Evolutionary conservation across 2,113 vertebrate genomes (phyloP), one percentile per base, ranked within the genome.

Genomic region (Brachyhypopomus occidentalis): DNA sequence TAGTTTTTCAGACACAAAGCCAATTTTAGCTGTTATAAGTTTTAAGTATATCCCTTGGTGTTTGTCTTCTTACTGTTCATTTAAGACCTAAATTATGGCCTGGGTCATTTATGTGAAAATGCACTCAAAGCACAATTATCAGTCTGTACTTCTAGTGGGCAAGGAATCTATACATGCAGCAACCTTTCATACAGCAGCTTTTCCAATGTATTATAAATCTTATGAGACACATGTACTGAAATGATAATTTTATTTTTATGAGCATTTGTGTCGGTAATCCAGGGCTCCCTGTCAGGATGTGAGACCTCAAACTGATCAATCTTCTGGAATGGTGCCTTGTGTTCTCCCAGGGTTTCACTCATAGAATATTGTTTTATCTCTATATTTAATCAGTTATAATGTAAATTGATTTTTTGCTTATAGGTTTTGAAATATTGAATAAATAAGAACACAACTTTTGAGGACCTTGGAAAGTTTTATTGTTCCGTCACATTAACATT

Each of bases 251-350:
- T 72, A 56, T 73, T 73, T 85, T 80, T 83, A 19, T 74, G 66
- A 77, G 38, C 60, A 62, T 79, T 73, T 58, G 58, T 75, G 63
- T 36, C 5, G 5, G 72, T 85, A 77, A 79, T 74, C 64, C 81
- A 69, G 75, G 78, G 30, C 66, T 71, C 80, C 87, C 80, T 79
- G 62, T 84, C 80, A 81, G 81, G 58, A 87, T 84, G 73, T 80
- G 77, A 88, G 83, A 89, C 86, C 76, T 87, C 87, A 85, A 86
- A 87, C 76, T 78, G 84, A 89, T 92, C 77, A 75, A 72, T 73
- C 76, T 88, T 91, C 83, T 90, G 86, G 86, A 87, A 88, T 76
- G 87, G 91, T 92, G 91, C 92, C 90, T 92, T 91, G 88, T 78
- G 87, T 90, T 91, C 84, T 87, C 87, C 88, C 89, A 85, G 83